Evolutionary conservation across 2,888 invertebrate species (phyloP).

Genomic region (Aphidoletes aphidimyza): DNA sequence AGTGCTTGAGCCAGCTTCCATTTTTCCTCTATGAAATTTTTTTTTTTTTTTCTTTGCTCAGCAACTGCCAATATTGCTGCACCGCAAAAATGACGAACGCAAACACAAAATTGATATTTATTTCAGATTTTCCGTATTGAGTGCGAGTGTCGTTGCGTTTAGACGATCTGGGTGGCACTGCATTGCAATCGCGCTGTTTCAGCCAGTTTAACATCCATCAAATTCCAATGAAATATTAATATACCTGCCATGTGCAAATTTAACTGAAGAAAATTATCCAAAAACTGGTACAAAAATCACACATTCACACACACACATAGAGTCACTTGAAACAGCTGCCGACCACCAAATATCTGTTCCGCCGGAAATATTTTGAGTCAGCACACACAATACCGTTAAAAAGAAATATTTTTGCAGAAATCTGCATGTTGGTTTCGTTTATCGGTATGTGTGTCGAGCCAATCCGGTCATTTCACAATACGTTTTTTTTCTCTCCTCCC

Average conservation of each 20-base stretch:
- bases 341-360: neutral
- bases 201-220: neutral
- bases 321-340: neutral
- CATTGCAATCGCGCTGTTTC: neutral
- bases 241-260: neutral
- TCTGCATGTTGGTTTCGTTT: neutral
- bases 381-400: too few relatives aligned
- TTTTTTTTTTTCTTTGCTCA: neutral
- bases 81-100: neutral
- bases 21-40: too few relatives aligned
- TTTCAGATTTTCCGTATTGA: too few relatives aligned
- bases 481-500: neutral
- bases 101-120: slow-evolving; percentile 13
- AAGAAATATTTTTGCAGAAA: neutral
- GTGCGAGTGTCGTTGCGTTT: too few relatives aligned
- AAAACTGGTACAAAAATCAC: slow-evolving; percentile 20
- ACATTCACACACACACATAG: neutral
- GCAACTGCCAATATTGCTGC: neutral
- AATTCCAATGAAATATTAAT: slow-evolving; percentile 3
- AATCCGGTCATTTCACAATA: too few relatives aligned
- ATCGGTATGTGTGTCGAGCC: neutral
- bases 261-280: neutral
- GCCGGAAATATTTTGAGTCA: too few relatives aligned
- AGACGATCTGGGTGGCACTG: neutral
- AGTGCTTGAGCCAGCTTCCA: too few relatives aligned